Percentiles rank a stretch among this genome's conserved stretches.
These are phyloP conservation scores for Metopolophium dirhodum DNA, from an alignment of 1,140 invertebrate genomes.

Conservation along the genomic window DNA sequence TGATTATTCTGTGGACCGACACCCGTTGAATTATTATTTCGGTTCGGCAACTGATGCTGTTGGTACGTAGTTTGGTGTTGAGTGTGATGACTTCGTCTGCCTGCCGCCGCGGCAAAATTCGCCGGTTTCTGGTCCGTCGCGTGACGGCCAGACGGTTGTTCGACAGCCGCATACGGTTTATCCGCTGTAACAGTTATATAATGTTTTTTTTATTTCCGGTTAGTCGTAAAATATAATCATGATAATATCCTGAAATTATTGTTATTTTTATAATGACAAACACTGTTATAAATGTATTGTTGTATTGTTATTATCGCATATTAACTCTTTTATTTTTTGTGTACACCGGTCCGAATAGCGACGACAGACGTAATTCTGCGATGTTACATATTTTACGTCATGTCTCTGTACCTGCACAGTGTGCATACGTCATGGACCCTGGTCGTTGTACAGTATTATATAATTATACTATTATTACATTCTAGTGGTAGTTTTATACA, in stretches of 20 bases:
- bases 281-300: neutral
- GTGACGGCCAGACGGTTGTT: conserved; percentile 14
- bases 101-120: conserved; percentile 36
- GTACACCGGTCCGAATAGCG: too few species aligned
- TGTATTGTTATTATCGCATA: neutral
- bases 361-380: too few species aligned
- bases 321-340: neutral
- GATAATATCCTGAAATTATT: neutral
- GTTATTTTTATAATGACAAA: neutral
- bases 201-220: neutral
- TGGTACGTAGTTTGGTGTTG: conserved; percentile 1
- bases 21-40: neutral
- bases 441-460: too few species aligned
- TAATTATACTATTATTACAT: too few species aligned
- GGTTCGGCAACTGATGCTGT: neutral
- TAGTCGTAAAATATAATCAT: neutral
- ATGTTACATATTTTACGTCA: too few species aligned
- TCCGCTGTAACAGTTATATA: conserved; percentile 23
- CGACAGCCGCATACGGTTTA: conserved; percentile 14
- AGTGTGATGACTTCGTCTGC: conserved; percentile 6
- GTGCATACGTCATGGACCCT: too few species aligned
- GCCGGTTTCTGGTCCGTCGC: conserved; percentile 4
- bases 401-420: too few species aligned
- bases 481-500: too few species aligned
- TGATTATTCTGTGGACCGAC: neutral